Evolutionary conservation across 2,113 vertebrate species (phyloP).

Genomic region (Syngnathus scovelli): DNA sequence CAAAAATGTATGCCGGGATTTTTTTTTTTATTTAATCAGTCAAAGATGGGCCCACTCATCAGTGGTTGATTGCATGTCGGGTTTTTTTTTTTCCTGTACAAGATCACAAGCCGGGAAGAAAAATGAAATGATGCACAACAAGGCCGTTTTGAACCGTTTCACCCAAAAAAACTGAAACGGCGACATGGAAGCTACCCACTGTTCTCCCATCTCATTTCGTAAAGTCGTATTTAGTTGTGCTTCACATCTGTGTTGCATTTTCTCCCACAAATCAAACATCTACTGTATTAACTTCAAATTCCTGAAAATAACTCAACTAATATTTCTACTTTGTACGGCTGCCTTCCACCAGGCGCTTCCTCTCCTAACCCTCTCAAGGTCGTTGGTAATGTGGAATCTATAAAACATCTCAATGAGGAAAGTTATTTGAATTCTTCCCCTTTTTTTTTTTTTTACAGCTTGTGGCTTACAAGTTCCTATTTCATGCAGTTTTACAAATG

Average conservation of each 20-base stretch:
- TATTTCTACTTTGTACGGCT: neutral
- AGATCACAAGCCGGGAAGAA: conserved; percentile 57
- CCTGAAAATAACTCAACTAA: neutral
- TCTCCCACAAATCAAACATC: neutral
- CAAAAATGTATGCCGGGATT: conserved; percentile 64
- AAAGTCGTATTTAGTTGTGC: too few species aligned
- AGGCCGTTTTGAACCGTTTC: conserved; percentile 20
- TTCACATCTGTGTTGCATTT: neutral
- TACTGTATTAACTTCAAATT: neutral
- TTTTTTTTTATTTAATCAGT: conserved; percentile 66
- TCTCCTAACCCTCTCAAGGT: conserved; percentile 63
- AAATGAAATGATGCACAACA: conserved; percentile 43
- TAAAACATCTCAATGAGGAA: conserved; percentile 72
- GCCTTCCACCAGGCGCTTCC: conserved; percentile 43
- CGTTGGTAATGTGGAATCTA: conserved; percentile 73
- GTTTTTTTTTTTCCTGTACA: conserved; percentile 45
- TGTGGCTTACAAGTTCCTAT: conserved; percentile 70
- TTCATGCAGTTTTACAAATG: conserved; percentile 66
- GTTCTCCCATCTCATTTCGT: neutral
- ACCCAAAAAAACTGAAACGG: neutral
- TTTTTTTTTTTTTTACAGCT: conserved; percentile 61
- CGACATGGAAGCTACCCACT: conserved; percentile 19
- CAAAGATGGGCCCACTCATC: conserved; percentile 55
- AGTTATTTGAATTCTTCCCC: conserved; percentile 76
- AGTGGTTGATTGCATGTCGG: conserved; percentile 59